phyloP scores from a whole-genome alignment of 2,888 invertebrate species.

The Boloria selene region DNA sequence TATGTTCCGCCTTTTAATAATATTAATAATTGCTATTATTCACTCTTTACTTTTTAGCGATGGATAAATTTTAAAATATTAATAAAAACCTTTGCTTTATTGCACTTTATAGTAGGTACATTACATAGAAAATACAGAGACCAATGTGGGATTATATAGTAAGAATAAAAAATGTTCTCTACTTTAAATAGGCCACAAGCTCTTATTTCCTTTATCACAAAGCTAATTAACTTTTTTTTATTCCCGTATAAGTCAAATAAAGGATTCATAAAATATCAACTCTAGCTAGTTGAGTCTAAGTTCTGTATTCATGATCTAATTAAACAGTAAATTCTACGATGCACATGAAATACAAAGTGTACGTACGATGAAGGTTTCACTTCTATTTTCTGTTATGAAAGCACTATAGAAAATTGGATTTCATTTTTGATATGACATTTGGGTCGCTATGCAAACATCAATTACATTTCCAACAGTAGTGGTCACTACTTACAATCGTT shows the following conservation, averaged over 20 bases:
- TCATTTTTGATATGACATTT: conserved; percentile 32
- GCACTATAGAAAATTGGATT: conserved; percentile 34
- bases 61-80: no score
- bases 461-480: conserved; percentile 4
- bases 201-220: background rate
- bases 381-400: conserved; percentile 19
- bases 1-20: no score
- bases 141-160: background rate
- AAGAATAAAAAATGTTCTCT: background rate
- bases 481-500: background rate
- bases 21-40: no score
- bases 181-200: background rate
- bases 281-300: background rate
- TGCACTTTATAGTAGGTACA: no score
- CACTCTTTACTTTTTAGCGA: no score
- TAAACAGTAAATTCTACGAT: background rate
- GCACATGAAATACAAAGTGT: background rate
- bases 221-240: background rate
- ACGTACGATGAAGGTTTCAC: conserved; percentile 5
- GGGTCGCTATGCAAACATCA: conserved; percentile 16
- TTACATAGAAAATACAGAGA: no score
- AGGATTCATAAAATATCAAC: background rate
- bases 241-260: background rate
- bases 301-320: conserved; percentile 8
- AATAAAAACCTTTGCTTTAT: no score